These are phyloP conservation scores for Pemphredon lugubris DNA, from an alignment of 2,888 invertebrate species.

Conservation along the genomic window DNA sequence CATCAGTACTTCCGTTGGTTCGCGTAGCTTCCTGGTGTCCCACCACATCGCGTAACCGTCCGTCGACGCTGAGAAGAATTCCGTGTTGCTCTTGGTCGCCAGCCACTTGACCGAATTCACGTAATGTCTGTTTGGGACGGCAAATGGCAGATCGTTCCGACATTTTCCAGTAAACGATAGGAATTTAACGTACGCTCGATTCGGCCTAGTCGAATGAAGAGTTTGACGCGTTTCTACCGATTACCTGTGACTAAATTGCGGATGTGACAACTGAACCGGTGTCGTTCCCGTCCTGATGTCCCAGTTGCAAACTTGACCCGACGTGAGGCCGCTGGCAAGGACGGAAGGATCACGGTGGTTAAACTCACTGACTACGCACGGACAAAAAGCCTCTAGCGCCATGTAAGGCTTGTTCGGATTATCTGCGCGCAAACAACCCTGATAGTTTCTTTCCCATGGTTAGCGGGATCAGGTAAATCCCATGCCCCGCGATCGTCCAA, in stretches of 20 bases:
- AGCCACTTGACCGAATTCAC: constrained; percentile 89
- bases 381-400: constrained; percentile 88
- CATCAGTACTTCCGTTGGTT: constrained; percentile 87
- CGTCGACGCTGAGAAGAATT: constrained; percentile 95
- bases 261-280: constrained; percentile 69
- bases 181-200: too few relatives aligned
- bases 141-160: too few relatives aligned
- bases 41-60: constrained; percentile 95
- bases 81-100: constrained; percentile 95
- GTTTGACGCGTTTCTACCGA: constrained; percentile 22
- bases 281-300: constrained; percentile 70
- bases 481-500: too few relatives aligned
- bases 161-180: too few relatives aligned
- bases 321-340: constrained; percentile 89
- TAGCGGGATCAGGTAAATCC: not conserved
- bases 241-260: constrained; percentile 74
- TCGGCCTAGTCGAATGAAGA: too few relatives aligned
- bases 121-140: constrained; percentile 71
- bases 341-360: constrained; percentile 93
- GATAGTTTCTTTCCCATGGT: too few relatives aligned
- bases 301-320: constrained; percentile 85
- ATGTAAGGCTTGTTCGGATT: constrained; percentile 94
- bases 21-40: constrained; percentile 88
- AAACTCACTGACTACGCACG: constrained; percentile 92
- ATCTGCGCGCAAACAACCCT: constrained; percentile 82